Conservation (phyloP, 2,888 invertebrate genomes). For the Zelleria hepariella region DNA sequence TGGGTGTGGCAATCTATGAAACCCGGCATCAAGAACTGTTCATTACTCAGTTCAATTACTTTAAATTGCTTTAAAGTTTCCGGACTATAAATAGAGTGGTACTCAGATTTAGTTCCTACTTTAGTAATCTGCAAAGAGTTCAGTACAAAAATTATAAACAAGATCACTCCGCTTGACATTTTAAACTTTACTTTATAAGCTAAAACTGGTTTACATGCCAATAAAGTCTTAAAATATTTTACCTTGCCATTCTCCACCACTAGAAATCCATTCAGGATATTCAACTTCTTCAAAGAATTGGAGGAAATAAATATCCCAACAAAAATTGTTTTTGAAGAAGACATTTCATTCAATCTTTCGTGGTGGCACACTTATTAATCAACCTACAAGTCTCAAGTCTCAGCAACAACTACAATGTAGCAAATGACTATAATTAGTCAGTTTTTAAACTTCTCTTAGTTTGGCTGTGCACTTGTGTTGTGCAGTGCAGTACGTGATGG, state of each 20-base stretch:
- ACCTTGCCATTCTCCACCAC: slow-evolving; percentile 74
- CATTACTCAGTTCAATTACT: slow-evolving; percentile 27
- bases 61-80: slow-evolving; percentile 25
- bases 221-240: slow-evolving; percentile 14
- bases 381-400: too few species aligned
- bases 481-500: too few species aligned
- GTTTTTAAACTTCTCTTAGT: too few species aligned
- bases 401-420: too few species aligned
- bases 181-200: background rate
- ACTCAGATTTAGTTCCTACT: slow-evolving; percentile 32
- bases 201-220: too few species aligned
- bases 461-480: too few species aligned
- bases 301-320: slow-evolving; percentile 42
- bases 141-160: slow-evolving; percentile 6
- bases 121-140: slow-evolving; percentile 35
- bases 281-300: slow-evolving; percentile 27
- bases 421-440: too few species aligned
- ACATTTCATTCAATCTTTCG: slow-evolving; percentile 25
- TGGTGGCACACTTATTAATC: background rate
- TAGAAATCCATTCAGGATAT: slow-evolving; percentile 65
- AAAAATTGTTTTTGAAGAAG: slow-evolving; percentile 31
- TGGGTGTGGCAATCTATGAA: slow-evolving; percentile 92
- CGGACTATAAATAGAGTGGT: slow-evolving; percentile 19
- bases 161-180: background rate
- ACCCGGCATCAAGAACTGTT: slow-evolving; percentile 87